Evolutionary conservation across 2,113 vertebrate genomes (phyloP), one percentile per base, ranked within the genome.

Genomic region (Sphyrna mokarran): DNA sequence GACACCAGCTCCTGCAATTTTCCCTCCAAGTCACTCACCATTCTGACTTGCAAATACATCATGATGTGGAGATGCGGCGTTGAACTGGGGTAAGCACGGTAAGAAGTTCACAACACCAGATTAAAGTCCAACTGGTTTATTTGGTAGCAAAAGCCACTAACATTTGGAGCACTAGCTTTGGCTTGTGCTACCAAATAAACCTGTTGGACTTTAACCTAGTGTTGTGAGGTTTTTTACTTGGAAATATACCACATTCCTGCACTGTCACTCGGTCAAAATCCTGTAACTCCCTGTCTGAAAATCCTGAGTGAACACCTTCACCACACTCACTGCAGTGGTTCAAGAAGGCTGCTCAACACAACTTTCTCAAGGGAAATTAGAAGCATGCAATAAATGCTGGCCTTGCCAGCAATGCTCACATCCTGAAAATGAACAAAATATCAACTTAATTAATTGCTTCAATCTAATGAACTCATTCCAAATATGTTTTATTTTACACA

Each of bases 391-490:
- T 33, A 33, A 33, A 33, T 33, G 29, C 72, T 76, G 70, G 72
- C 26, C 72, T 22, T 11, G 72, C 72, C 72, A 33, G 29, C 26
- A 1, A 33, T 33, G 29, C 29, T 76, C 29, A 33, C 72, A 76
- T 33, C 72, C 2, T 9, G 29, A 33, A 11, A 76, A 76, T 33
- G 72, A 33, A 13, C 72, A 76, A 76, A 76, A 76, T 76, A 76
- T 87, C 63, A 95, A 95, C 96, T 96, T 96, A 96, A 96, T 96
- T 96, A 10, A 76, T 2, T 16, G 69, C 5, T 76, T 43, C 94
- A 76, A 10, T 29, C 33, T 54, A 76, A 83, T 83, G 78, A 83
- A 40, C n/a, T 83, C n/a, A 83, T 83, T 83, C n/a, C 78, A 83
- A 37, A 83, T 16, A 40, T 83, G 78, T 37, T 83, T 83, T 40